Conservation (phyloP, 2,888 invertebrate genomes). For the Epinotia demarniana region DNA sequence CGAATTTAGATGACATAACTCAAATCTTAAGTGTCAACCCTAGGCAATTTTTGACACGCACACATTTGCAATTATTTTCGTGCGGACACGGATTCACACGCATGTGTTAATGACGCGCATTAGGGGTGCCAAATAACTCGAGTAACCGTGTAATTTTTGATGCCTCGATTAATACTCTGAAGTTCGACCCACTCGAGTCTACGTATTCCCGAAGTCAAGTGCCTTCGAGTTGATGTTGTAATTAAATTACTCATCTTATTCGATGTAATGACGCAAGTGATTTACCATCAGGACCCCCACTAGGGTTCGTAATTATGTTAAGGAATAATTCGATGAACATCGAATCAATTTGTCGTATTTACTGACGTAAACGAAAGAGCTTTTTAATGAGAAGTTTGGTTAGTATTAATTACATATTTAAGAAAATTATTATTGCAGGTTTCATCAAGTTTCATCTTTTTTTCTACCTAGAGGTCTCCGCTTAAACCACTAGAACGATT, state of each 20-base stretch:
- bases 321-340: conserved; percentile 42
- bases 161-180: conserved; percentile 39
- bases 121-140: conserved; percentile 33
- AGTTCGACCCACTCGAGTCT: conserved; percentile 53
- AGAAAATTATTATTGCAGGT: background rate
- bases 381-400: conserved; percentile 27
- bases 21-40: conserved; percentile 22
- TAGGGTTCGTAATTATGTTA: conserved; percentile 49
- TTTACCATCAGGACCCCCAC: conserved; percentile 56
- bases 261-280: conserved; percentile 65
- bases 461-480: too few relatives aligned
- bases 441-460: too few relatives aligned
- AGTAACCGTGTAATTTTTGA: conserved; percentile 25
- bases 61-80: conserved; percentile 8
- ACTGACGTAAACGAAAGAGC: conserved; percentile 40
- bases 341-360: conserved; percentile 47
- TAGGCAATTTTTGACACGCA: conserved; percentile 16
- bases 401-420: background rate
- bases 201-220: conserved; percentile 54
- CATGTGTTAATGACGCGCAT: conserved; percentile 14
- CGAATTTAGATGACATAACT: background rate
- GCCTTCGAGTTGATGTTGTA: conserved; percentile 65
- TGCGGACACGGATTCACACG: conserved; percentile 1
- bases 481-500: too few relatives aligned
- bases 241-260: conserved; percentile 70